These are phyloP conservation scores for Hesperophylax magnus DNA, from an alignment of 1,140 invertebrate species.

Conservation along the genomic window DNA sequence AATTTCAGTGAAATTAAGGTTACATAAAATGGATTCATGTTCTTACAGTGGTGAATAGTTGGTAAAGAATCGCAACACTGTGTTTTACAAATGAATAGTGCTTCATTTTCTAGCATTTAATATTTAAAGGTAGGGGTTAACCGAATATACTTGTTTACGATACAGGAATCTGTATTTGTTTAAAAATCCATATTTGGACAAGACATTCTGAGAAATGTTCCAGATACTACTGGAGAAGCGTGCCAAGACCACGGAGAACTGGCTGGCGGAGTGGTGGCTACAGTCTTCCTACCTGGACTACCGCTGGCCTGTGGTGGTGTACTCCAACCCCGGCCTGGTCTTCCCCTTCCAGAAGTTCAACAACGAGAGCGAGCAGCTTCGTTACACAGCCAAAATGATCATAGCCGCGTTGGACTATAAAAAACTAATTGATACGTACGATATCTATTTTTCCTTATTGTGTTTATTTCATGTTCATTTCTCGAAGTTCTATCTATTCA, in stretches of 20 bases:
- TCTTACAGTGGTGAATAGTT: no score
- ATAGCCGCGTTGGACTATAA: slow-evolving; percentile 80
- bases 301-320: slow-evolving; percentile 81
- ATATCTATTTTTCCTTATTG: slow-evolving; percentile 27
- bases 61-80: no score
- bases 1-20: not conserved
- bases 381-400: slow-evolving; percentile 80
- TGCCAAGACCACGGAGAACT: slow-evolving; percentile 74
- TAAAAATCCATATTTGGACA: no score
- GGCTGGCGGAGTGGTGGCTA: slow-evolving; percentile 87
- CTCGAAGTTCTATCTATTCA: no score
- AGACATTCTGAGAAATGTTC: not conserved
- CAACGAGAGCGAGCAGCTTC: slow-evolving; percentile 72
- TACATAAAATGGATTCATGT: no score
- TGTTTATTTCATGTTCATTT: no score
- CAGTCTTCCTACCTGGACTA: slow-evolving; percentile 84
- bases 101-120: no score
- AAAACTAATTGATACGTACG: slow-evolving; percentile 77
- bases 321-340: slow-evolving; percentile 84
- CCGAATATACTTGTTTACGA: no score
- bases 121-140: no score
- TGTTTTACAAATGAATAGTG: no score
- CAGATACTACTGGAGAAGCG: slow-evolving; percentile 47
- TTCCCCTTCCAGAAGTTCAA: slow-evolving; percentile 79
- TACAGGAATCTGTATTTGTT: no score